These are phyloP conservation scores for Caenorhabditis becei DNA, from an alignment of 2,888 invertebrate genomes.

Conservation along the genomic window DNA sequence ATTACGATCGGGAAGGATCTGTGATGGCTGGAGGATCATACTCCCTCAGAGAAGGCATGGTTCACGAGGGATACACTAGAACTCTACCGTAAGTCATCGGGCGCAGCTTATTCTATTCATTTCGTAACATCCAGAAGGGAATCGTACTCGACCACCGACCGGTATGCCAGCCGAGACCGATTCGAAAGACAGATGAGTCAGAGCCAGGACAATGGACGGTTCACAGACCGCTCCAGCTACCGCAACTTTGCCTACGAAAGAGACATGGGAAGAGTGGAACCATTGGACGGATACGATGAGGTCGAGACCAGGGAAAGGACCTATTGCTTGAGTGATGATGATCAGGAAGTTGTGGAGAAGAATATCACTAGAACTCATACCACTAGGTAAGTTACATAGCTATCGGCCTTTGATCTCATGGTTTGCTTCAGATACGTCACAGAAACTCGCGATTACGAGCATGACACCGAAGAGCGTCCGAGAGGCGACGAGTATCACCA, in stretches of 20 bases:
- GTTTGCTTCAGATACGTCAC: conserved; percentile 61
- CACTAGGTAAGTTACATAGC: conserved; percentile 45
- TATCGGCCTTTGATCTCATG: background rate
- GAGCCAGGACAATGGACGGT: conserved; percentile 33
- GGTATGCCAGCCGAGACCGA: conserved; percentile 43
- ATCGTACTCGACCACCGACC: conserved; percentile 18
- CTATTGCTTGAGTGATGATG: conserved; percentile 68
- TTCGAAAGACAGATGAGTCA: conserved; percentile 34
- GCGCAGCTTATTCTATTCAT: background rate
- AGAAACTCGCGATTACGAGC: conserved; percentile 61
- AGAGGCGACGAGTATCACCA: conserved; percentile 67
- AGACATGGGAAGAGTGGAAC: conserved; percentile 69
- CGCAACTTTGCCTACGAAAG: conserved; percentile 69
- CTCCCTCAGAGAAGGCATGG: conserved; percentile 64
- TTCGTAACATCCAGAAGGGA: conserved; percentile 41
- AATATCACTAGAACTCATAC: conserved; percentile 68
- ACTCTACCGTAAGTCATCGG: conserved; percentile 43
- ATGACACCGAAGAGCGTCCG: conserved; percentile 59
- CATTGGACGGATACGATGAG: conserved; percentile 68
- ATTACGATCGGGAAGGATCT: conserved; percentile 47
- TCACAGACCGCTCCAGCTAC: conserved; percentile 64
- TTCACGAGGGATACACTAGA: conserved; percentile 62
- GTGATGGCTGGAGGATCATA: conserved; percentile 61
- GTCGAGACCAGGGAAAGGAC: conserved; percentile 67
- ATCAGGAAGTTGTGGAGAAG: conserved; percentile 66